These are phyloP conservation scores for Scomber colias DNA, from an alignment of 2,113 vertebrate genomes.

Conservation along the genomic window DNA sequence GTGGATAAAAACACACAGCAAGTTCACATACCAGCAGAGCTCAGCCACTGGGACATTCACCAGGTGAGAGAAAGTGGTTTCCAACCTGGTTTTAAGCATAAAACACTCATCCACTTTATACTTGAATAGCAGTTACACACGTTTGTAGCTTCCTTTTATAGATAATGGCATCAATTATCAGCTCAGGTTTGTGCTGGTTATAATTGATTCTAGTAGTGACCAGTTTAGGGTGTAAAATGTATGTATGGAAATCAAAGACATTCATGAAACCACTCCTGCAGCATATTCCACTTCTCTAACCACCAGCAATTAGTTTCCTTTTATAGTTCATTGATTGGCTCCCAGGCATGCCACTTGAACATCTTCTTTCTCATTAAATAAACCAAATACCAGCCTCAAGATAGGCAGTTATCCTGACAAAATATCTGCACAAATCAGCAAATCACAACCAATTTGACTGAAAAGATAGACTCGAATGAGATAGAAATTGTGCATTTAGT, in stretches of 20 bases:
- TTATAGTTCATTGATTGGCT: neutral
- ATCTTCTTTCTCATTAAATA: neutral
- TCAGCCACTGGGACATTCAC: slow-evolving; percentile 89
- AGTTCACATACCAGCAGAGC: slow-evolving; percentile 88
- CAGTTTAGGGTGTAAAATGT: neutral
- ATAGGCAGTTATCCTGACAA: neutral
- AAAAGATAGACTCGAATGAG: too few species aligned
- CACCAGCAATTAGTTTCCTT: neutral
- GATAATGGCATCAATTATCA: neutral
- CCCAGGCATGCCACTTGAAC: neutral
- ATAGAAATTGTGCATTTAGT: too few species aligned
- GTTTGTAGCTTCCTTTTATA: neutral
- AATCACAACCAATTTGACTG: too few species aligned
- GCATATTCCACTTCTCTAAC: neutral
- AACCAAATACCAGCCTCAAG: neutral
- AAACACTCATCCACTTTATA: too few species aligned
- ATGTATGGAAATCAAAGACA: neutral
- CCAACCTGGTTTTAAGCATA: too few species aligned
- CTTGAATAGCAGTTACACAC: too few species aligned
- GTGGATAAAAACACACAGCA: slow-evolving; percentile 91
- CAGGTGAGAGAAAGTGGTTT: slow-evolving; percentile 86
- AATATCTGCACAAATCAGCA: too few species aligned
- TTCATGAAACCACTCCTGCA: slow-evolving; percentile 1
- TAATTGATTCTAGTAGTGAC: too few species aligned
- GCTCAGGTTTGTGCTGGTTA: neutral